Percentiles rank a stretch among this genome's conserved stretches.
Conservation (phyloP, 2,888 invertebrate species). For the Aspidiotus rigidus region DNA sequence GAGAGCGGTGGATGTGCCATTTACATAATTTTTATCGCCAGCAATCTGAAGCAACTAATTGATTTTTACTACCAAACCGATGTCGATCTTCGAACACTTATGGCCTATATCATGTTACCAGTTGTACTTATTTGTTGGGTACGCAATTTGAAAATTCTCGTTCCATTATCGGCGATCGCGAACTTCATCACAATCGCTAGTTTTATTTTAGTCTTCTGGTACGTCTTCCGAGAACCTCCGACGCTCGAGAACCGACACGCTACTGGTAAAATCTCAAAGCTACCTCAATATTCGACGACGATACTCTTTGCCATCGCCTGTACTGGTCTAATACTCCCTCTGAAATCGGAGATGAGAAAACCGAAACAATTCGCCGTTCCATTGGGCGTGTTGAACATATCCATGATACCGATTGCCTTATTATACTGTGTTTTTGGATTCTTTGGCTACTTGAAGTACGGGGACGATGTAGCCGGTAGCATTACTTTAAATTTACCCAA, state of each 20-base stretch:
- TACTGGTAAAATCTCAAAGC: slow-evolving; percentile 55
- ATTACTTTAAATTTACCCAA: slow-evolving; percentile 77
- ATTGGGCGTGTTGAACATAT: slow-evolving; percentile 70
- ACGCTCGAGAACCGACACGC: slow-evolving; percentile 53
- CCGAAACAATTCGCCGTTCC: slow-evolving; percentile 69
- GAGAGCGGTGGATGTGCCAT: slow-evolving; percentile 94
- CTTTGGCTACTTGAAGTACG: slow-evolving; percentile 83
- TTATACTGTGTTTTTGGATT: slow-evolving; percentile 84
- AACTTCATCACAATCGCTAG: slow-evolving; percentile 73
- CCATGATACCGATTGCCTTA: slow-evolving; percentile 69
- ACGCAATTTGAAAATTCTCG: slow-evolving; percentile 71
- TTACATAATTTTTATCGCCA: slow-evolving; percentile 85
- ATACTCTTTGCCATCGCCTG: slow-evolving; percentile 93
- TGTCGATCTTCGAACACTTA: slow-evolving; percentile 36
- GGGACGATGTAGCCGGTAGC: slow-evolving; percentile 59
- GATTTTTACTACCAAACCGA: slow-evolving; percentile 27
- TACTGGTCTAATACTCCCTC: slow-evolving; percentile 81
- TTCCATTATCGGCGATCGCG: slow-evolving; percentile 81
- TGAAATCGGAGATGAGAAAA: slow-evolving; percentile 89
- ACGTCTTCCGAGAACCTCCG: slow-evolving; percentile 64
- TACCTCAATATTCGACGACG: slow-evolving; percentile 91
- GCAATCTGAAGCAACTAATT: slow-evolving; percentile 54
- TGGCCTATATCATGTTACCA: slow-evolving; percentile 41
- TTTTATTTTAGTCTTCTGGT: slow-evolving; percentile 75
- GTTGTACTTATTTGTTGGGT: slow-evolving; percentile 72